A percentile compares a stretch with the other conserved stretches of the same genome.
Evolutionary conservation across 1,140 invertebrate genomes (phyloP).

Genomic region (Cryptotermes secundus): DNA sequence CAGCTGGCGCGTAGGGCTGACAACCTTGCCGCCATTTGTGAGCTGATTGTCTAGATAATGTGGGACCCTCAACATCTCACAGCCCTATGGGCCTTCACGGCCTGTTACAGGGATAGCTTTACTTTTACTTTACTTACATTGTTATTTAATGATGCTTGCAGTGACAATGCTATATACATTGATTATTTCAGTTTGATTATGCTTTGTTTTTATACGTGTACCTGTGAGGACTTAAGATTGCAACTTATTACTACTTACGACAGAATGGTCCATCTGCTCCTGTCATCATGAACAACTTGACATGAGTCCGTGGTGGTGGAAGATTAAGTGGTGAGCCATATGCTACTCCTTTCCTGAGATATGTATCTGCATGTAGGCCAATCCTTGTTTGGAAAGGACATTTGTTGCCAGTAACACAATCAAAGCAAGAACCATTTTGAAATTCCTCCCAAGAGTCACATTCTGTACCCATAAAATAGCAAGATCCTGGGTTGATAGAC

Average conservation of each 20-base stretch:
- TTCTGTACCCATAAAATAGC: constrained; percentile 72
- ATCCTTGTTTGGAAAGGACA: background rate
- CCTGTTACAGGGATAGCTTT: no score
- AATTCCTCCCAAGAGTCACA: constrained; percentile 79
- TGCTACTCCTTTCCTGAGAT: background rate
- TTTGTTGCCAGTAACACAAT: background rate
- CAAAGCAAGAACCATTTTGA: constrained; percentile 63
- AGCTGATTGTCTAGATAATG: no score
- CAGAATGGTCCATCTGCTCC: background rate
- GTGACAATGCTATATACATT: no score
- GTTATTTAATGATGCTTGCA: no score
- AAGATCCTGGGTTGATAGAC: constrained; percentile 63
- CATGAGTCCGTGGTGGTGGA: constrained; percentile 9
- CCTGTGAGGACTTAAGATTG: no score
- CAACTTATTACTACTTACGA: constrained; percentile 26
- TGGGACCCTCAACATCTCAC: no score
- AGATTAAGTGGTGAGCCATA: background rate
- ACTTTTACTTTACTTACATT: no score
- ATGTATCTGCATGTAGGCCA: constrained; percentile 12
- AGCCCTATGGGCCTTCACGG: no score
- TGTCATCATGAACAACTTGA: constrained; percentile 26
- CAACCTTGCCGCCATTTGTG: no score
- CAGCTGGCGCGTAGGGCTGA: no score
- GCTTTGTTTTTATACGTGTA: no score
- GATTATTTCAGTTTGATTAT: no score